These are phyloP conservation scores for Penaeus monodon DNA, from an alignment of 2,888 invertebrate genomes.

Conservation along the genomic window DNA sequence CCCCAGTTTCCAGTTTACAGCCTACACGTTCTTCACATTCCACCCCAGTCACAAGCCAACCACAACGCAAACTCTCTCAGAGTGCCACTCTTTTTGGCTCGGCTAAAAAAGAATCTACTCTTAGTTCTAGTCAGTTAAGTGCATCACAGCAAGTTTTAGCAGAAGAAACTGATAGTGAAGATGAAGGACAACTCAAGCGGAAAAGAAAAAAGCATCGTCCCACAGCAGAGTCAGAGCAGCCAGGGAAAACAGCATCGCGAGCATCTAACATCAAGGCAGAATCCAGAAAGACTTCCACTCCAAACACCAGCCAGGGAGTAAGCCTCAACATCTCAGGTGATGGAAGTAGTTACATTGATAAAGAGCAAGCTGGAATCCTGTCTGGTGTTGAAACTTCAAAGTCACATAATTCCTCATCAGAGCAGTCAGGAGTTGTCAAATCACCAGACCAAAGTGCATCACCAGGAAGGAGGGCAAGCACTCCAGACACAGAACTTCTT, in stretches of 20 bases:
- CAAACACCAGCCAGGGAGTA: constrained; percentile 43
- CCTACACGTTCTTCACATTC: constrained; percentile 36
- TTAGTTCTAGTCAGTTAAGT: neutral
- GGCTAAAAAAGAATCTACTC: constrained; percentile 19
- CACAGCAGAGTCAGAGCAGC: neutral
- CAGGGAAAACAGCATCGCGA: neutral
- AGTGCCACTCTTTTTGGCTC: constrained; percentile 29
- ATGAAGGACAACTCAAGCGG: constrained; percentile 25
- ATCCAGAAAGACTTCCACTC: constrained; percentile 45
- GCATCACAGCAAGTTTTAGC: constrained; percentile 18
- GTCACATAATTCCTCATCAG: constrained; percentile 31
- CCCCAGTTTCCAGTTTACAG: constrained; percentile 8
- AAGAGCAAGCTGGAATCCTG: constrained; percentile 19
- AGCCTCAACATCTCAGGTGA: constrained; percentile 47
- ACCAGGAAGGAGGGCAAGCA: constrained; percentile 2
- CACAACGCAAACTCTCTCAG: constrained; percentile 22
- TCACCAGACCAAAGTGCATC: neutral
- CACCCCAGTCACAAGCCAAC: constrained; percentile 36
- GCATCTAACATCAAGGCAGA: constrained; percentile 1
- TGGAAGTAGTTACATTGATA: constrained; percentile 41
- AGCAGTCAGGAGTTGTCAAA: neutral
- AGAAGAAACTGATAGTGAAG: constrained; percentile 51
- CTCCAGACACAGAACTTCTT: constrained; percentile 28
- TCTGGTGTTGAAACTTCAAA: constrained; percentile 34
- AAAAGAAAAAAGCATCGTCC: constrained; percentile 41